These are phyloP conservation scores for Netelia fuscicornis DNA, from an alignment of 2,888 invertebrate genomes.

Conservation along the genomic window DNA sequence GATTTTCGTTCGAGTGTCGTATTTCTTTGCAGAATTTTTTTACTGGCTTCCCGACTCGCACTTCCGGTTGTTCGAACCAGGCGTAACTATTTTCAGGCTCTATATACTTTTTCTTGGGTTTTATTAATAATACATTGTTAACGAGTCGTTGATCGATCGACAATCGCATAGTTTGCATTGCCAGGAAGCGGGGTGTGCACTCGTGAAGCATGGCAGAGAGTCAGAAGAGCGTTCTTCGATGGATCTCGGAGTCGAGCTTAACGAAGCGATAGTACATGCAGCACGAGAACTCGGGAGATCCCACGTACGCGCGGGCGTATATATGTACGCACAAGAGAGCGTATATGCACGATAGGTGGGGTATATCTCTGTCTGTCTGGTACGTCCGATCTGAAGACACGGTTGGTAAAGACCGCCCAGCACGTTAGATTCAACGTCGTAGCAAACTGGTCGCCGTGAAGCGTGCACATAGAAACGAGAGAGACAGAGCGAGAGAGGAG, in stretches of 20 bases:
- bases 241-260: slow-evolving; percentile 53
- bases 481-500: slow-evolving; percentile 14
- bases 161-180: slow-evolving; percentile 48
- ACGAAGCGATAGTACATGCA: slow-evolving; percentile 67
- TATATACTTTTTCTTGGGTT: slow-evolving; percentile 8
- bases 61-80: slow-evolving; percentile 11
- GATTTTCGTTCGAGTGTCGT: background rate
- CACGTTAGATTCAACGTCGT: slow-evolving; percentile 60
- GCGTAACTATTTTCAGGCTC: slow-evolving; percentile 19
- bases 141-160: slow-evolving; percentile 66
- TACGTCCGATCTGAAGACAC: slow-evolving; percentile 61
- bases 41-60: slow-evolving; percentile 28
- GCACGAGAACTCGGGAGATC: slow-evolving; percentile 55
- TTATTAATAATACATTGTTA: slow-evolving; percentile 64
- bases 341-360: slow-evolving; percentile 36
- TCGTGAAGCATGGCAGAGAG: background rate
- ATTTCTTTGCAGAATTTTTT: background rate
- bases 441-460: slow-evolving; percentile 62
- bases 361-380: slow-evolving; percentile 62
- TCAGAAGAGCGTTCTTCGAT: slow-evolving; percentile 49
- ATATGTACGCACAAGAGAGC: slow-evolving; percentile 29
- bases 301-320: slow-evolving; percentile 60
- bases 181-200: slow-evolving; percentile 41
- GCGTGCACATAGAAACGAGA: slow-evolving; percentile 42
- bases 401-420: slow-evolving; percentile 65